Evolutionary conservation across 2,888 invertebrate genomes (phyloP), one percentile per base, ranked within the genome.

Genomic region (Drosophila diplacantha): DNA sequence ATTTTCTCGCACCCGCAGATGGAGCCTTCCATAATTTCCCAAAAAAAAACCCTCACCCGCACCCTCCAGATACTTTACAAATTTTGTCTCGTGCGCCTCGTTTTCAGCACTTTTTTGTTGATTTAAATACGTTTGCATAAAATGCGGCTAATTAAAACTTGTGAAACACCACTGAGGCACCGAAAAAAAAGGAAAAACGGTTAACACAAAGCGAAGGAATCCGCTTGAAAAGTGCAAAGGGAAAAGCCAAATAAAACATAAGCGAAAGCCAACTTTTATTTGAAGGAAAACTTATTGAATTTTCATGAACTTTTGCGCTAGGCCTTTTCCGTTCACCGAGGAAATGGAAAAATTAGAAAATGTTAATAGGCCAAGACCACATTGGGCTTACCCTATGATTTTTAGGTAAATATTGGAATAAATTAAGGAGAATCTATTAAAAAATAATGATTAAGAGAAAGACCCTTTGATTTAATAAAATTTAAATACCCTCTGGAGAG

Each of bases 141-240:
- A 78, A 75, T 71, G 76, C 76, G 81, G 72, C 80, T 78, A 81
- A 81, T 78, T 81, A 79, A 78, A 81, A 78, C 74, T 78, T 81
- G 72, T 75, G 63, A 74, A 71, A 47, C 43, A 31, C 16, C 41
- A 16, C 24, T 24, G 24, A 2, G 8, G 2, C 14, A 18, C 14
- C 3, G 1, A 35, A 34, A 9, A 20, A 50, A 41, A 29, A 18
- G n/a, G 22, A 54, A 31, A 24, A 58, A 59, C 54, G 49, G 53
- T 56, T 71, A 58, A 57, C 59, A 47, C 43, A 51, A 65, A 47
- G 58, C 31, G 26, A 22, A 41, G 41, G 58, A 63, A 69, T 44
- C 26, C 53, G 31, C 44, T 43, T 50, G 44, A 49, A 54, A 56
- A 56, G 53, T 47, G 52, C 54, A 58, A 38, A 43, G 39, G 47